Conservation (phyloP, 2,113 vertebrate genomes). For the Trichomycterus rosablanca region DNA sequence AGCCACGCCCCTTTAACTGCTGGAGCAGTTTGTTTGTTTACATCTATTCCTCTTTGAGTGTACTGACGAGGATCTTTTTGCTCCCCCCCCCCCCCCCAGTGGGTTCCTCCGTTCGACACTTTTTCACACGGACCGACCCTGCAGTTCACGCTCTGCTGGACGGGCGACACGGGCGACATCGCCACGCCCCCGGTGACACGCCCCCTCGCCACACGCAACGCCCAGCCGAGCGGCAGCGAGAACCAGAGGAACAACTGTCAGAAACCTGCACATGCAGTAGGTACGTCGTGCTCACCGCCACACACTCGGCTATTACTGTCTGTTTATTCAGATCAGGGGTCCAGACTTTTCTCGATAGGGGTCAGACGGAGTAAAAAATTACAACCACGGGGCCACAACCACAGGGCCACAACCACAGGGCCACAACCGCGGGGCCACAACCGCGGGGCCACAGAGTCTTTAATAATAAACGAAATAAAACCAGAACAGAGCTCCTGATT, state of each 20-base stretch:
- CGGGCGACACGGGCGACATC: slow-evolving; percentile 83
- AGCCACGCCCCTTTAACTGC: no score
- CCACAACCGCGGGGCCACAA: no score
- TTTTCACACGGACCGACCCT: slow-evolving; percentile 99
- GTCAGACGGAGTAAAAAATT: no score
- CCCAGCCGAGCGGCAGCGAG: slow-evolving; percentile 82
- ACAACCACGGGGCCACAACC: no score
- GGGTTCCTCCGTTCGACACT: slow-evolving; percentile 94
- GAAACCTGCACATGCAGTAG: slow-evolving; percentile 80
- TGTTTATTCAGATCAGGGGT: background rate
- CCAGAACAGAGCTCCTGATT: no score
- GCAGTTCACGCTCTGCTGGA: slow-evolving; percentile 97
- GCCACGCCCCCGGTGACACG: slow-evolving; percentile 90
- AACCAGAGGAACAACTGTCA: slow-evolving; percentile 80
- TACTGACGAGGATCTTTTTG: background rate
- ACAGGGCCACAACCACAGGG: no score
- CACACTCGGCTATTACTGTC: background rate
- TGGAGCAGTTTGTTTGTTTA: background rate
- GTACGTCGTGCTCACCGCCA: slow-evolving; percentile 60
- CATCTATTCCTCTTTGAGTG: background rate
- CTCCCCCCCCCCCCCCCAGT: slow-evolving; percentile 58
- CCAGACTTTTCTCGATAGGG: no score
- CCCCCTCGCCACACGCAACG: slow-evolving; percentile 93
- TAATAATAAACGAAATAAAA: no score
- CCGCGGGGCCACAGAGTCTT: no score